Base-by-base conservation (phyloP, 2,797 vertebrate genomes). In the Girardinus metallicus region DNA sequence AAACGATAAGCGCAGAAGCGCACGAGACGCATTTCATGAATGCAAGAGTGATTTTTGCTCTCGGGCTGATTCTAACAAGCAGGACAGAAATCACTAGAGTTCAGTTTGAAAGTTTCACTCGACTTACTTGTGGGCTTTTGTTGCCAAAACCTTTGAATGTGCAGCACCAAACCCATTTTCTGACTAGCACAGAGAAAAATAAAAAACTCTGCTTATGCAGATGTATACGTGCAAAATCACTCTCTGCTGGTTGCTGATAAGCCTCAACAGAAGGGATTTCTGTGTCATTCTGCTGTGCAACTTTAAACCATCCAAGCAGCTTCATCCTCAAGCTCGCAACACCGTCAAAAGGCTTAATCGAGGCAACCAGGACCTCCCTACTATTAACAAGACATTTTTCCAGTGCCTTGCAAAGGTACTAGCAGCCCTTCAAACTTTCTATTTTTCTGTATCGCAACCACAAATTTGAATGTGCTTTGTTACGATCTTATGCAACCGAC, bases 281-380 rank as follows among this genome's bases (percentile, higher is more conserved):
- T 89, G 80, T 81, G 53, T 78, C 90, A 87, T 91, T 92, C 90
- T 92, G 92, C 88, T 81, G 85, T 57, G 9, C 76, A 74, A 84
- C 89, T 57, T 85, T 21, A 76, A 87, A 87, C 60, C 80, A 88
- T 78, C 85, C 76, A 41, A 79, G 87, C 74, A 77, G 83, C 89
- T 83, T 83, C 73, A 79, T 66, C 66, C 73, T 62, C 5, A 16
- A 88, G 84, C 81, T 86, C 85, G 81, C 82, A 86, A 89, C 75
- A 90, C 82, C 83, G 85, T 89, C 84, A 86, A 84, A 89, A 80
- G 85, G 55, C 87, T 84, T 81, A 75, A n/a, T 79, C 23, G 74
- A 71, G 66, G 47, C 78, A 8, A 83, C 66, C 81, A 51, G 47
- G 7, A 36, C 68, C 74, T 79, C 34, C 12, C 55, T 46, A 80